A percentile compares a stretch with the other conserved stretches of the same genome.
Conservation (phyloP, 2,113 vertebrate genomes). For the Gasterosteus aculeatus region DNA sequence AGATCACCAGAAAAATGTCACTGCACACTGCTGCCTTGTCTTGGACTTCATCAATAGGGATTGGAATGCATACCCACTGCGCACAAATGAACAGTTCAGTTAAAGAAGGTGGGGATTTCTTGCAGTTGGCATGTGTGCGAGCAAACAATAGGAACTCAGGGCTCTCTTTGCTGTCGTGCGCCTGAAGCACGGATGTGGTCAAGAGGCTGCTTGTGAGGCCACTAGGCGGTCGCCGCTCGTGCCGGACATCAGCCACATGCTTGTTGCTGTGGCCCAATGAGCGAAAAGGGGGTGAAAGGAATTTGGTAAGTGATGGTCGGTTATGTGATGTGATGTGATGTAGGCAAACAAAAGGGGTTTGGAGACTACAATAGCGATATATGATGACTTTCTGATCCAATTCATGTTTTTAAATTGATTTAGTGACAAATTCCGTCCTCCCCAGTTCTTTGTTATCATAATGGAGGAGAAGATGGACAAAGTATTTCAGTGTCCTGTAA, state of each 20-base stretch:
- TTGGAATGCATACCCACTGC: neutral
- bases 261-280: constrained; percentile 42
- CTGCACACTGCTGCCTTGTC: neutral
- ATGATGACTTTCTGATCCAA: neutral
- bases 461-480: constrained; percentile 1
- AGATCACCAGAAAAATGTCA: constrained; percentile 7
- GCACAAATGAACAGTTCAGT: neutral
- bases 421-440: neutral
- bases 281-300: constrained; percentile 17
- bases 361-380: neutral
- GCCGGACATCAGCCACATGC: constrained; percentile 22
- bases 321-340: constrained; percentile 13
- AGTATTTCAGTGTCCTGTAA: constrained; percentile 8
- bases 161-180: constrained; percentile 19
- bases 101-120: neutral
- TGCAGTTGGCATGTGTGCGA: neutral
- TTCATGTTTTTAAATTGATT: neutral
- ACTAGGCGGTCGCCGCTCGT: constrained; percentile 16
- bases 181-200: constrained; percentile 14
- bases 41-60: neutral
- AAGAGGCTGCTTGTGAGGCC: constrained; percentile 25
- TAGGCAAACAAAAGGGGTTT: neutral
- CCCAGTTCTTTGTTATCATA: neutral
- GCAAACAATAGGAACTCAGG: constrained; percentile 15
- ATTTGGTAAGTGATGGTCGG: constrained; percentile 16